A percentile compares a stretch with the other conserved stretches of the same genome.
Evolutionary conservation across 2,888 invertebrate genomes (phyloP).

Genomic region (Esperia sulphurella): DNA sequence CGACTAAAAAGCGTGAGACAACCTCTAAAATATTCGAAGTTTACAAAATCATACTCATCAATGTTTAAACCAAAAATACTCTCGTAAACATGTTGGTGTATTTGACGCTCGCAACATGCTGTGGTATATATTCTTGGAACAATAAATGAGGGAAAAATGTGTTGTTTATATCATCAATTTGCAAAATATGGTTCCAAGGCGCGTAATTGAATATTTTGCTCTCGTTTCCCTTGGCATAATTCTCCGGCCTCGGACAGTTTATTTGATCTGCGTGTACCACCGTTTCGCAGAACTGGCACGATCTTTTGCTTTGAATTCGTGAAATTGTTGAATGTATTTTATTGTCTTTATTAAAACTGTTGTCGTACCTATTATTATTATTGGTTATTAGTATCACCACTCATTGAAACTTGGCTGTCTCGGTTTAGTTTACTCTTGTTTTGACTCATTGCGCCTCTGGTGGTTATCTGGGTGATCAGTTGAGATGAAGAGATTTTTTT

Average conservation of each 20-base stretch:
- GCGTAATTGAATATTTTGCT: slow-evolving; percentile 10
- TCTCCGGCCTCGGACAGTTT: slow-evolving; percentile 32
- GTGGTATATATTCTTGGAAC: neutral
- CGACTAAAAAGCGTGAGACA: neutral
- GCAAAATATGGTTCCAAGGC: neutral
- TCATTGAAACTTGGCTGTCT: too few relatives aligned
- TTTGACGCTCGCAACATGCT: too few relatives aligned
- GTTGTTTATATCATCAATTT: slow-evolving; percentile 2
- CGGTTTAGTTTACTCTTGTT: too few relatives aligned
- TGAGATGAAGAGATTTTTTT: too few relatives aligned
- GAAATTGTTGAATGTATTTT: neutral
- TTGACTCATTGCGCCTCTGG: too few relatives aligned
- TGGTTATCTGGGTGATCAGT: too few relatives aligned
- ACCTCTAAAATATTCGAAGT: too few relatives aligned
- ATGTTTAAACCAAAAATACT: neutral
- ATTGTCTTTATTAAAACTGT: too few relatives aligned
- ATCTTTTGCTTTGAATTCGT: slow-evolving; percentile 6
- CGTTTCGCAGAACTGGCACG: slow-evolving; percentile 35
- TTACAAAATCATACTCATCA: too few relatives aligned
- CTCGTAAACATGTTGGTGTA: neutral
- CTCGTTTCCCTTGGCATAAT: slow-evolving; percentile 31
- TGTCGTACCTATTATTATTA: too few relatives aligned
- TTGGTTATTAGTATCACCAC: too few relatives aligned
- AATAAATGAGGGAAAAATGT: neutral
- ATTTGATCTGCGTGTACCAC: slow-evolving; percentile 26